Conservation (phyloP, 2,888 invertebrate species). For the Horisme vitalbata region DNA sequence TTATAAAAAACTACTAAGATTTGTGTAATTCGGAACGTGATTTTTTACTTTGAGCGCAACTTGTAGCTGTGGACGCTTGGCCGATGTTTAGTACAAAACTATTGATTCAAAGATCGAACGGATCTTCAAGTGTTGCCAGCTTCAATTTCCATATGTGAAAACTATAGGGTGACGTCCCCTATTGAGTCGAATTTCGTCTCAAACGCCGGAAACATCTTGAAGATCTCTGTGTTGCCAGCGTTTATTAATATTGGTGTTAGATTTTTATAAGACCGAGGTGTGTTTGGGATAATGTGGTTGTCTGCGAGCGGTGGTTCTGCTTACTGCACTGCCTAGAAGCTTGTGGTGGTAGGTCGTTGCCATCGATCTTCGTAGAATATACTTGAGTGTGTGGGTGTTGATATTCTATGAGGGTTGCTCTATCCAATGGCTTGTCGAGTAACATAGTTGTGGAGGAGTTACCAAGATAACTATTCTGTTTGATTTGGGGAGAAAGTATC, state of each 20-base stretch:
- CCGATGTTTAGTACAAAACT: conserved; percentile 37
- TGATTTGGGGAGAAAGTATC: conserved; percentile 51
- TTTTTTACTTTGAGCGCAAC: conserved; percentile 75
- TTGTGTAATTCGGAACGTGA: conserved; percentile 75
- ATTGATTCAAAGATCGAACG: conserved; percentile 31
- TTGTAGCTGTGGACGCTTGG: conserved; percentile 56
- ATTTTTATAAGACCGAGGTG: conserved; percentile 64
- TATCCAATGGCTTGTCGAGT: conserved; percentile 34
- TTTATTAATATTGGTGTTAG: conserved; percentile 68
- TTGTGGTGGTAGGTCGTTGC: conserved; percentile 29
- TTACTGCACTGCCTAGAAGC: conserved; percentile 47
- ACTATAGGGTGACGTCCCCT: neutral
- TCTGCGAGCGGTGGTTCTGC: conserved; percentile 54
- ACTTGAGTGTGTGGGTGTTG: conserved; percentile 1
- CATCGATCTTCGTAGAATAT: conserved; percentile 13
- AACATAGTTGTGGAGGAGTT: conserved; percentile 37
- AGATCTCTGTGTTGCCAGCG: conserved; percentile 53
- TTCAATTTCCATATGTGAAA: neutral
- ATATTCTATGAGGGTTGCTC: conserved; percentile 14
- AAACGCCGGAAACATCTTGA: conserved; percentile 36
- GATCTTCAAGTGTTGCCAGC: conserved; percentile 45
- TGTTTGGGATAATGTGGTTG: conserved; percentile 78
- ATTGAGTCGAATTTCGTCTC: conserved; percentile 5
- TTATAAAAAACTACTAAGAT: conserved; percentile 78
- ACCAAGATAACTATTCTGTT: conserved; percentile 45